Evolutionary conservation across 2,888 invertebrate genomes (phyloP).

Genomic region (Vesta saturnalis): DNA sequence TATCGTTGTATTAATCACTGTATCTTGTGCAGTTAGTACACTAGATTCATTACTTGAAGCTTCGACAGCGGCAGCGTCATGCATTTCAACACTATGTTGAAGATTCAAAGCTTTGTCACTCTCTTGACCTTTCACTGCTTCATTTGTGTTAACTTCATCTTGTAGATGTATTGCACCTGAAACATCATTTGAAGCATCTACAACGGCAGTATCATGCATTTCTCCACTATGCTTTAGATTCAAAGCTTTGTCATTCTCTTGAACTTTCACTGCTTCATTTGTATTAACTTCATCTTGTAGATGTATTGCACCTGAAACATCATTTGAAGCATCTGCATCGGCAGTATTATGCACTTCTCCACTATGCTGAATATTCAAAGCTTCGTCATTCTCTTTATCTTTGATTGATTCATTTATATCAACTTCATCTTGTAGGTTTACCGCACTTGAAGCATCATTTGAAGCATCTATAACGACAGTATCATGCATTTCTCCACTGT

Average conservation of each 20-base stretch:
- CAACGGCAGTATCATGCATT: not conserved
- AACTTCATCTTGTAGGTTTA: too few relatives aligned
- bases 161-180: not conserved
- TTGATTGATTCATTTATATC: too few relatives aligned
- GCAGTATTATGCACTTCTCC: too few relatives aligned
- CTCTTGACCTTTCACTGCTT: not conserved
- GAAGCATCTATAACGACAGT: not conserved
- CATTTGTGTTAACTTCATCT: not conserved
- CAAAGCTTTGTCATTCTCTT: not conserved
- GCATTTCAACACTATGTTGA: conserved; percentile 6
- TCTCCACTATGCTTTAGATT: not conserved
- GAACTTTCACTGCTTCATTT: not conserved
- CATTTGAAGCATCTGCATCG: too few relatives aligned
- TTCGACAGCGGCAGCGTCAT: conserved; percentile 2
- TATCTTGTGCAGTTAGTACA: not conserved
- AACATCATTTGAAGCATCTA: not conserved
- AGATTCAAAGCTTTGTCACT: not conserved
- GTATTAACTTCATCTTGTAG: too few relatives aligned
- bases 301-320: not conserved
- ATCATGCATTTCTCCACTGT: conserved; percentile 12
- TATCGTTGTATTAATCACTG: not conserved
- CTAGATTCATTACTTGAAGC: not conserved
- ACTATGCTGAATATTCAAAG: too few relatives aligned
- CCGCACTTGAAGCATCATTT: too few relatives aligned
- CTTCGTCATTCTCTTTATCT: too few relatives aligned